These are phyloP conservation scores for Narcine bancroftii DNA, from an alignment of 2,113 vertebrate species.

Conservation along the genomic window DNA sequence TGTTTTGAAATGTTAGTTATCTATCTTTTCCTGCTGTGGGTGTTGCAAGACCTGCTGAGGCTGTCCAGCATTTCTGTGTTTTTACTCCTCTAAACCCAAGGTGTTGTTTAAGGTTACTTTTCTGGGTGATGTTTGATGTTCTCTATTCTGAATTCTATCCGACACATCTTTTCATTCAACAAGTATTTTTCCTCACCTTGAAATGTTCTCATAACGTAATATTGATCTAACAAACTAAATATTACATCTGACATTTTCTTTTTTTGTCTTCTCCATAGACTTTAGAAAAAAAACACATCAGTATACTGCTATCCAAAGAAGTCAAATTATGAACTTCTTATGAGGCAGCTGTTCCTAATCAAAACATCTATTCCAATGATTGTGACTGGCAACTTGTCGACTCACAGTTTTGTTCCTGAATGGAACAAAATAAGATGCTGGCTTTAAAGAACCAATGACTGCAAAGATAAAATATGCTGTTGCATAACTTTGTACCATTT, in stretches of 20 bases:
- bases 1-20: no score
- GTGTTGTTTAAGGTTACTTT: neutral
- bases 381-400: neutral
- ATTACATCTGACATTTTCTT: neutral
- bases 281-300: neutral
- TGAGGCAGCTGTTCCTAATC: neutral
- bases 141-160: neutral
- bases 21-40: no score
- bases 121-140: neutral
- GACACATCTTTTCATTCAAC: neutral
- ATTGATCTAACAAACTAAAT: neutral
- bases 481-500: neutral
- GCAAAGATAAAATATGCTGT: constrained; percentile 1
- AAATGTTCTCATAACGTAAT: neutral
- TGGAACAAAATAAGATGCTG: neutral
- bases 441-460: constrained; percentile 1
- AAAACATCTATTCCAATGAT: constrained; percentile 18
- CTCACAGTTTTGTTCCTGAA: constrained; percentile 23
- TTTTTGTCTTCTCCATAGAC: neutral
- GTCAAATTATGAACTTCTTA: neutral
- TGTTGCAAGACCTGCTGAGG: no score
- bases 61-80: no score
- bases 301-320: neutral
- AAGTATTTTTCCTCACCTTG: neutral
- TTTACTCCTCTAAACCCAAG: no score